Evolutionary conservation across 2,888 invertebrate species (phyloP).

Genomic region (Cinara cedri): DNA sequence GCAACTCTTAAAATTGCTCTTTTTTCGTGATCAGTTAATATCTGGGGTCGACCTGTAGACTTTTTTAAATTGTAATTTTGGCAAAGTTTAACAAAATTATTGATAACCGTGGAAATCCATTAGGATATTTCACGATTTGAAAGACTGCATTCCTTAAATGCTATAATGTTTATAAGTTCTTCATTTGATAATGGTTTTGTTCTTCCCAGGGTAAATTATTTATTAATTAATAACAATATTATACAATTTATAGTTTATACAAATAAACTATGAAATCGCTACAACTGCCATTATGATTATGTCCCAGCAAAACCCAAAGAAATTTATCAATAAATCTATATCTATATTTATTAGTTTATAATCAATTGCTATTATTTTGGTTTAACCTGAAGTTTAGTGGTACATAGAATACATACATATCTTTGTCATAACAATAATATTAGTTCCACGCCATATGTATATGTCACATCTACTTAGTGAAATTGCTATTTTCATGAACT

Average conservation of each 20-base stretch:
- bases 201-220: not conserved
- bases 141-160: slow-evolving; percentile 13
- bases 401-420: not conserved
- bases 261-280: not conserved
- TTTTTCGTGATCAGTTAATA: slow-evolving; percentile 13
- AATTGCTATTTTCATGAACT: no score
- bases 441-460: no score
- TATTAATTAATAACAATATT: not conserved
- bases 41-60: slow-evolving; percentile 4
- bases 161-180: not conserved
- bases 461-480: no score
- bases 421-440: not conserved
- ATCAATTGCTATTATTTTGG: not conserved
- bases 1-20: slow-evolving; percentile 22
- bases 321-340: not conserved
- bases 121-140: slow-evolving; percentile 8
- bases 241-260: not conserved
- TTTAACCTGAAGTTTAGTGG: not conserved
- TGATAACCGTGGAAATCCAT: not conserved
- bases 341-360: no score
- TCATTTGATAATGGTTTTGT: slow-evolving; percentile 11
- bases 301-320: not conserved
- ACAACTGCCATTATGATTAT: not conserved
- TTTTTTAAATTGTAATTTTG: slow-evolving; percentile 7
- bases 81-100: slow-evolving; percentile 16